Evolutionary conservation across 2,797 vertebrate species (phyloP).

Genomic region (Hozukius guyotensis): DNA sequence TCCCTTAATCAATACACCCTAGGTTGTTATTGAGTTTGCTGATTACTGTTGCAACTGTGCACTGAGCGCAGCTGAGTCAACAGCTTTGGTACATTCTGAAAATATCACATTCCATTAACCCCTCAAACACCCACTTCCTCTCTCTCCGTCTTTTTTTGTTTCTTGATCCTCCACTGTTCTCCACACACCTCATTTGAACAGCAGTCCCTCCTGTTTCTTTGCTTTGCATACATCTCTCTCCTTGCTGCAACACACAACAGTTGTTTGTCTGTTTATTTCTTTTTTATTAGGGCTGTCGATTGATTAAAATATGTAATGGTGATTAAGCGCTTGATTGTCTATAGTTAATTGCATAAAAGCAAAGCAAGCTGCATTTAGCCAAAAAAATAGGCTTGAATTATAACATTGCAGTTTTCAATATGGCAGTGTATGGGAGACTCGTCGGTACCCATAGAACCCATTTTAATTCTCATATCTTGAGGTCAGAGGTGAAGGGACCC

Average conservation of each 20-base stretch:
- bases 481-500: no score
- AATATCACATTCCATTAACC: constrained; percentile 6
- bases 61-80: constrained; percentile 22
- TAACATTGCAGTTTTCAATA: no score
- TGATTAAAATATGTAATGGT: no score
- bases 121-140: neutral
- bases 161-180: neutral
- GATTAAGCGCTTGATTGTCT: no score
- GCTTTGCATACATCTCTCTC: neutral
- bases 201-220: neutral
- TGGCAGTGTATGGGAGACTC: no score
- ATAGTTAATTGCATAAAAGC: no score
- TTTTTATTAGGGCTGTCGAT: no score
- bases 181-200: neutral
- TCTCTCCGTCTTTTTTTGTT: neutral
- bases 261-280: neutral
- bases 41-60: constrained; percentile 28
- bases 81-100: neutral
- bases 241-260: neutral
- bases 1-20: constrained; percentile 37
- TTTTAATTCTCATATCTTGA: no score
- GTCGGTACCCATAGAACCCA: no score
- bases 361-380: no score
- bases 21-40: constrained; percentile 45
- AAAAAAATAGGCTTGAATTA: no score